A percentile compares a stretch with the other conserved stretches of the same genome.
Conservation (phyloP, 2,113 vertebrate genomes). For the Carettochelys insculpta region DNA sequence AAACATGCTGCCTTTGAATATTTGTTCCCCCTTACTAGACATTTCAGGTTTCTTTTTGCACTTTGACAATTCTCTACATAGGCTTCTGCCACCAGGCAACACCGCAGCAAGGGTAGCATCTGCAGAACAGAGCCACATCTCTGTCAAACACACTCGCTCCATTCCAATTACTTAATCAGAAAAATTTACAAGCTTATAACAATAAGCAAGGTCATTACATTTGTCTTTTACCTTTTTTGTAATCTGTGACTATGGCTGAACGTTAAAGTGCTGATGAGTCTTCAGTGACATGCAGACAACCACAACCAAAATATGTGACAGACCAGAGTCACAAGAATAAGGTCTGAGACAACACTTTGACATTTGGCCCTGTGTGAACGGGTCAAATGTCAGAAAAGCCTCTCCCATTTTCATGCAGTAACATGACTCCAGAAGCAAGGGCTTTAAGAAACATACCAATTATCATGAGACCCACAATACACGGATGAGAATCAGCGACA, state of each 20-base stretch:
- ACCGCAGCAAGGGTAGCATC: not conserved
- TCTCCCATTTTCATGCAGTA: not conserved
- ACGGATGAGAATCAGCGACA: not conserved
- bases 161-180: not conserved
- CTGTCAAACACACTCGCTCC: not conserved
- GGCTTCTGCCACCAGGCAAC: not conserved
- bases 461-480: not conserved
- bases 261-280: not conserved
- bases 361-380: too few species aligned
- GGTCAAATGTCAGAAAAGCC: too few species aligned
- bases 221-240: not conserved
- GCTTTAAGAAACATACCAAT: not conserved
- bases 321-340: not conserved
- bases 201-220: not conserved
- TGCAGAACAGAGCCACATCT: not conserved
- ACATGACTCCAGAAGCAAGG: not conserved
- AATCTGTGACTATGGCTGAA: not conserved
- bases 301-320: not conserved
- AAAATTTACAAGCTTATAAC: not conserved
- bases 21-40: not conserved
- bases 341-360: too few species aligned
- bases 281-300: not conserved
- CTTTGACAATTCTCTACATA: not conserved
- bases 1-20: accelerated
- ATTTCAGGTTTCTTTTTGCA: not conserved